phyloP scores from a whole-genome alignment of 2,888 invertebrate genomes.

The Erebia ligea region DNA sequence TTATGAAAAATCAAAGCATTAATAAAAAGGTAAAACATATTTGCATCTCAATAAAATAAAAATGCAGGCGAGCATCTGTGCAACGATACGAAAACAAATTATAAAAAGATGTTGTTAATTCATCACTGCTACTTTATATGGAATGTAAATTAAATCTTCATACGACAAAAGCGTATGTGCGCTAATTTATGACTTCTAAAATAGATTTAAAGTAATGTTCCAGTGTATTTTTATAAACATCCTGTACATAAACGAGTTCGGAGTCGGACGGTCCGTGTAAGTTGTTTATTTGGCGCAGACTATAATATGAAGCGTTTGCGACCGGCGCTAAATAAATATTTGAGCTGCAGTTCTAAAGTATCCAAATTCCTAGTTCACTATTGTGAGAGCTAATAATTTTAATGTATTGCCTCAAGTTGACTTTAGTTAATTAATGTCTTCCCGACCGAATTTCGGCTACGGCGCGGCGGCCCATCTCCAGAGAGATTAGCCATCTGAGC shows the following conservation, averaged over 20 bases:
- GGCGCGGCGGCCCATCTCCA: too few relatives aligned
- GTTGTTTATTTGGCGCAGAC: slow-evolving; percentile 32
- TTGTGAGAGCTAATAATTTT: not conserved
- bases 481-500: too few relatives aligned
- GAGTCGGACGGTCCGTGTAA: slow-evolving; percentile 10
- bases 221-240: slow-evolving; percentile 17
- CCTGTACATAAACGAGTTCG: slow-evolving; percentile 15
- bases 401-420: not conserved
- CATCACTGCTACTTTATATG: not conserved
- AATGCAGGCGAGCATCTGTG: not conserved
- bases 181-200: slow-evolving; percentile 4
- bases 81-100: not conserved
- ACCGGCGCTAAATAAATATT: slow-evolving; percentile 33
- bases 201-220: slow-evolving; percentile 9
- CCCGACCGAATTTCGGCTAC: too few relatives aligned
- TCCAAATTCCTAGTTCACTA: not conserved
- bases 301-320: slow-evolving; percentile 34
- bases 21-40: too few relatives aligned
- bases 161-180: not conserved
- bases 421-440: not conserved
- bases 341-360: slow-evolving; percentile 23
- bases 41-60: too few relatives aligned
- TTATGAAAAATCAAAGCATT: too few relatives aligned
- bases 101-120: not conserved
- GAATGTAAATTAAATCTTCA: not conserved